phyloP scores from a whole-genome alignment of 2,888 invertebrate genomes.

The Epinotia bilunana region DNA sequence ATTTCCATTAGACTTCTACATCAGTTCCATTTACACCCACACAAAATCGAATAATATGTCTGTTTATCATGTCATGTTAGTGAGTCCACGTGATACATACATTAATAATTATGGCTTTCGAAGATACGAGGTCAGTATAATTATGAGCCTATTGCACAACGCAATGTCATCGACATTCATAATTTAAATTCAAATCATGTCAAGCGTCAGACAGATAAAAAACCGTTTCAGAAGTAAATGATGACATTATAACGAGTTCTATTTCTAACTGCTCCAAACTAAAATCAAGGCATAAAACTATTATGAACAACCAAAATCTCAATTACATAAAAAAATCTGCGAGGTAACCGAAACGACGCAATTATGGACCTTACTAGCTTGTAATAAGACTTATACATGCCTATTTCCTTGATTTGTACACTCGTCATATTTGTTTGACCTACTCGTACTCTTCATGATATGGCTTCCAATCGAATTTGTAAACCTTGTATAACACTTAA shows the following conservation, averaged over 20 bases:
- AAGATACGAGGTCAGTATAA: neutral
- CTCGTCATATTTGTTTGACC: constrained; percentile 39
- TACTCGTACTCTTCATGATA: constrained; percentile 41
- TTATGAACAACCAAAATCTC: constrained; percentile 27
- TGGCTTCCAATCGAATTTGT: neutral
- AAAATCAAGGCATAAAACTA: constrained; percentile 30
- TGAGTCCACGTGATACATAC: too few species aligned
- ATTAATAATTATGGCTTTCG: too few species aligned
- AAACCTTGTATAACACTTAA: constrained; percentile 8
- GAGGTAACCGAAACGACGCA: neutral
- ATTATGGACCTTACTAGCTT: constrained; percentile 9
- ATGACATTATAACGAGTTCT: constrained; percentile 24
- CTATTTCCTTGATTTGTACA: neutral
- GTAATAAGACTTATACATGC: neutral
- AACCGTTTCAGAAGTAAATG: neutral
- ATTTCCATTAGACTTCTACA: too few species aligned
- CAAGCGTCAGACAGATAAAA: constrained; percentile 4
- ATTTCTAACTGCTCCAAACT: constrained; percentile 1
- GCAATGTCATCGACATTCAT: constrained; percentile 9
- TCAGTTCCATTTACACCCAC: too few species aligned
- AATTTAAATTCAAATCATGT: constrained; percentile 6
- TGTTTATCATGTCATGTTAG: too few species aligned
- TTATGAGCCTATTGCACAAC: constrained; percentile 11
- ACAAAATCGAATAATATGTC: too few species aligned
- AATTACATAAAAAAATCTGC: constrained; percentile 12